These are phyloP conservation scores for Dendrolimus kikuchii DNA, from an alignment of 1,140 invertebrate genomes.

Conservation along the genomic window DNA sequence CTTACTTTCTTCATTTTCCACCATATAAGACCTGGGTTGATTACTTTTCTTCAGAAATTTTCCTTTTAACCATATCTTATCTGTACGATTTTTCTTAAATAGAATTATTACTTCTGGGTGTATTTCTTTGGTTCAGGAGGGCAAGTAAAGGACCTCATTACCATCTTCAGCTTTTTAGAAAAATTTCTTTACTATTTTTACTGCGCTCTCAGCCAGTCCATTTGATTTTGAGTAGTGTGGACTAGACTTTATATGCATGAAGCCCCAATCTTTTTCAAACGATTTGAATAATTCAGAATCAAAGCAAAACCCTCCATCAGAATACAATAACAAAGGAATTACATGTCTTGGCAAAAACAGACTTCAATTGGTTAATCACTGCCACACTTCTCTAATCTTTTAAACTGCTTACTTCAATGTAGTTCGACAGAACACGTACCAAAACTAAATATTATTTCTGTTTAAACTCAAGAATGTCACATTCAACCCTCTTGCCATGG, in stretches of 20 bases:
- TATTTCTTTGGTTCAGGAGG: slow-evolving; percentile 17
- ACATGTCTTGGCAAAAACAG: slow-evolving; percentile 21
- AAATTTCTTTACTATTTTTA: slow-evolving; percentile 17
- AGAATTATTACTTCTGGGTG: slow-evolving; percentile 20
- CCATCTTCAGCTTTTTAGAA: slow-evolving; percentile 16
- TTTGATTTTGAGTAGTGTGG: slow-evolving; percentile 17
- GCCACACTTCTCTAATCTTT: slow-evolving; percentile 9
- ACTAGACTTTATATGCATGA: slow-evolving; percentile 20
- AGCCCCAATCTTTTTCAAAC: slow-evolving; percentile 17
- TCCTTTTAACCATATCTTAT: too few species aligned
- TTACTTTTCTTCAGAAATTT: too few species aligned
- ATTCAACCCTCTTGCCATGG: slow-evolving; percentile 26
- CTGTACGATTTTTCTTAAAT: too few species aligned
- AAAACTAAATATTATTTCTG: slow-evolving; percentile 20
- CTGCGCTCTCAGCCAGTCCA: slow-evolving; percentile 15
- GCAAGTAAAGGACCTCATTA: slow-evolving; percentile 17
- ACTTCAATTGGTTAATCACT: slow-evolving; percentile 16
- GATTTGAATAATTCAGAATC: slow-evolving; percentile 15
- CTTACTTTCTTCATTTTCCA: too few species aligned
- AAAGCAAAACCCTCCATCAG: slow-evolving; percentile 20
- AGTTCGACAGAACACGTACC: slow-evolving; percentile 22
- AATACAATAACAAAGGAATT: slow-evolving; percentile 16
- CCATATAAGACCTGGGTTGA: too few species aligned
- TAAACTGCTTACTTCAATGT: slow-evolving; percentile 17
- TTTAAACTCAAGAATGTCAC: slow-evolving; percentile 22